These are phyloP conservation scores for Rhopalosiphum padi DNA, from an alignment of 1,140 invertebrate genomes.

Conservation along the genomic window DNA sequence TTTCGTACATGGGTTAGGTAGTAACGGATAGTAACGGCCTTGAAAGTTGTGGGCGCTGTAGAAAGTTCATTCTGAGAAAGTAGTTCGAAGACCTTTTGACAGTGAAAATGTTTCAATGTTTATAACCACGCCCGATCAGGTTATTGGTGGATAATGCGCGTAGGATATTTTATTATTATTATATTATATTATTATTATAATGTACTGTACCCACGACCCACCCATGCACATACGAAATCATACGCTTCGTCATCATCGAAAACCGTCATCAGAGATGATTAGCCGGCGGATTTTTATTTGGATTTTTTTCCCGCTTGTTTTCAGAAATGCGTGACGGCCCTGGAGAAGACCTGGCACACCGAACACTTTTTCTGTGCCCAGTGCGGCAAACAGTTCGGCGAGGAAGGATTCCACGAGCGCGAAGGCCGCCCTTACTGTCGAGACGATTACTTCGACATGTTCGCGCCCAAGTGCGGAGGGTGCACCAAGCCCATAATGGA, in stretches of 20 bases:
- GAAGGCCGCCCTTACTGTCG: slow-evolving; percentile 94
- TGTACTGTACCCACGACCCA: not conserved
- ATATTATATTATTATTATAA: not conserved
- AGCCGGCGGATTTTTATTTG: not conserved
- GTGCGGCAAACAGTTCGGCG: slow-evolving; percentile 95
- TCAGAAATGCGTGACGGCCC: slow-evolving; percentile 98
- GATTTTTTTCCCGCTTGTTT: slow-evolving; percentile 62
- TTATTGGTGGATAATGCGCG: not conserved
- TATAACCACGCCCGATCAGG: not conserved
- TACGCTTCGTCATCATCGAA: not conserved
- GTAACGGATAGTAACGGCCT: too few relatives aligned
- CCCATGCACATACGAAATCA: not conserved
- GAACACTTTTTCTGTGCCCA: slow-evolving; percentile 99
- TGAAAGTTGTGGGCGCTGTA: too few relatives aligned
- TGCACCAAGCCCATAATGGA: slow-evolving; percentile 97
- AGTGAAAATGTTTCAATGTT: not conserved
- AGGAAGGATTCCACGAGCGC: slow-evolving; percentile 94
- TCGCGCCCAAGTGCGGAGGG: slow-evolving; percentile 97
- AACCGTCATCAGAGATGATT: too few relatives aligned
- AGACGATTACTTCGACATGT: slow-evolving; percentile 97
- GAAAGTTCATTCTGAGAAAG: not conserved
- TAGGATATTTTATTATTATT: not conserved
- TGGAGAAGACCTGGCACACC: slow-evolving; percentile 99
- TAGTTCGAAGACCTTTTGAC: not conserved
- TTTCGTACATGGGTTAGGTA: too few relatives aligned